Evolutionary conservation across 2,888 invertebrate genomes (phyloP), one percentile per base, ranked within the genome.

Genomic region (Plagodis pulveraria): DNA sequence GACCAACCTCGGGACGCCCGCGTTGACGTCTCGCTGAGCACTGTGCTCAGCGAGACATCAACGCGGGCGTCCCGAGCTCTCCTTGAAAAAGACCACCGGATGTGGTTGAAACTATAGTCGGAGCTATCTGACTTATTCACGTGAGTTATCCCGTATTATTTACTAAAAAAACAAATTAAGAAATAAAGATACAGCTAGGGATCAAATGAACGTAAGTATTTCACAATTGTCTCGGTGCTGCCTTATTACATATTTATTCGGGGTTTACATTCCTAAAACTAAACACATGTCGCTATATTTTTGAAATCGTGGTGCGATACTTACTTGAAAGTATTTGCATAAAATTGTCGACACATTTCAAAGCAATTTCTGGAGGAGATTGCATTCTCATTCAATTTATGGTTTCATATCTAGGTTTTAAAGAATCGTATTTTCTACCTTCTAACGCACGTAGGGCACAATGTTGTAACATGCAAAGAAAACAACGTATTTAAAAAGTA

Each of bases 261-360:
- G 2, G 10, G 5, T 12, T 42, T 11, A 12, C 6, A 42, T 2
- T 0, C 12, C 42, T 2, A 44, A 5, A 22, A 11, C n/a, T n/a
- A n/a, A n/a, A 7, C 42, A 10, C 45, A 34, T 22, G 22, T 36
- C 22, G 5, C 5, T 9, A 44, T 8, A 38, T 35, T 44, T 51
- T 44, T 11, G 36, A 6, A 8, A 36, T 12, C 50, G 12, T 34
- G 47, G 35, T 38, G 38, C 22, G 38, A 22, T 12, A 32, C 45
- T 50, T 50, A 50, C 40, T 38, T 48, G 34, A 52, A 58, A 53
- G 43, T 46, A 41, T n/a, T 22, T 22, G 22, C 40, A 33, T 50
- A 41, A 38, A 50, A 50, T 54, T 50, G 47, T 47, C 50, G 42
- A 35, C 59, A 59, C 55, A 54, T 58, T 35, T 50, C 43, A 44